Conservation (phyloP, 1,140 invertebrate genomes). For the Gonatopus flavifemur region DNA sequence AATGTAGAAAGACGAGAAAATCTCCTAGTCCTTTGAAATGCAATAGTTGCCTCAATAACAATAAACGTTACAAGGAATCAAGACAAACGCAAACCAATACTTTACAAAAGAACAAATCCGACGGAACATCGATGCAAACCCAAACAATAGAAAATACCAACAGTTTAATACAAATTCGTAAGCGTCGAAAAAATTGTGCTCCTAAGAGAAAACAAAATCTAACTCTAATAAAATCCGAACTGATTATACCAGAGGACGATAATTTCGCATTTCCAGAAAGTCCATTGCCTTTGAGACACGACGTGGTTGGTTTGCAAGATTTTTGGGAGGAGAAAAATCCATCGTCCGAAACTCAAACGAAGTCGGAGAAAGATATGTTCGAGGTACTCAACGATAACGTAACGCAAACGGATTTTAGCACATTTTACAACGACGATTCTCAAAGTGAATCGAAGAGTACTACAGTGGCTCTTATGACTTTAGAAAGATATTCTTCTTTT, state of each 20-base stretch:
- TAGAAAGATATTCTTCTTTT: slow-evolving; percentile 27
- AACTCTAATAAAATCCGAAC: slow-evolving; percentile 7
- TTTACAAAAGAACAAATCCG: slow-evolving; percentile 35
- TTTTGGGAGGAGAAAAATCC: slow-evolving; percentile 52
- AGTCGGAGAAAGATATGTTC: slow-evolving; percentile 46
- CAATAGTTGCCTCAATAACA: slow-evolving; percentile 29
- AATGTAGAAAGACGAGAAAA: slow-evolving; percentile 35
- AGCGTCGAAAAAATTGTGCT: slow-evolving; percentile 17
- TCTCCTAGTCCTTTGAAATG: slow-evolving; percentile 27
- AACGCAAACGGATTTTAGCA: slow-evolving; percentile 42
- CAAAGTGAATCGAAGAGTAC: slow-evolving; percentile 26
- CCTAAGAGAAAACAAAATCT: slow-evolving; percentile 28
- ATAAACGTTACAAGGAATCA: slow-evolving; percentile 44
- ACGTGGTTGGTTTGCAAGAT: slow-evolving; percentile 47
- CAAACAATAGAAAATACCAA: slow-evolving; percentile 49
- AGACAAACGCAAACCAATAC: slow-evolving; percentile 58
- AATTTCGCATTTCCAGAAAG: slow-evolving; percentile 50
- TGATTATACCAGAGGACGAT: slow-evolving; percentile 24
- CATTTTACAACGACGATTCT: slow-evolving; percentile 36
- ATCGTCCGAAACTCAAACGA: slow-evolving; percentile 55
- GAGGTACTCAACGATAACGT: slow-evolving; percentile 43
- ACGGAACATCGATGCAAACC: slow-evolving; percentile 53
- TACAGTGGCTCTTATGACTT: slow-evolving; percentile 22
- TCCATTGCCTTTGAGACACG: slow-evolving; percentile 47
- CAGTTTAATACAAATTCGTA: slow-evolving; percentile 9